Evolutionary conservation across 2,797 vertebrate genomes (phyloP), one percentile per base, ranked within the genome.

Genomic region (Poeciliopsis gracilis): DNA sequence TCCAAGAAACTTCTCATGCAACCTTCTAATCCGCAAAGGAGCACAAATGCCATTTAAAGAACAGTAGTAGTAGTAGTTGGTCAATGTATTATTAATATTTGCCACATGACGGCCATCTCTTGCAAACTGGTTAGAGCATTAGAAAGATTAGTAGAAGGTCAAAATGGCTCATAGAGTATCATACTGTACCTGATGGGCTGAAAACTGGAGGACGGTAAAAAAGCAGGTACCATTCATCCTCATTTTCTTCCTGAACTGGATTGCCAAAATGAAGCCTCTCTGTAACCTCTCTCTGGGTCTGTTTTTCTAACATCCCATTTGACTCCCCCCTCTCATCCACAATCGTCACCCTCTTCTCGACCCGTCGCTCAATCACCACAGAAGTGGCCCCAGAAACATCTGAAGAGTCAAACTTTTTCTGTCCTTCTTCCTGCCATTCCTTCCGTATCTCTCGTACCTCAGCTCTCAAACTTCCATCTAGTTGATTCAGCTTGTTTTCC

Each of bases 221-320:
- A 41, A 94, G 84, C 53, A 84, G 57, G 76, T 89, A 91, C 95
- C 95, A 95, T 33, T 82, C 79, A n/a, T 94, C 94, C 8, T 77
- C 16, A 63, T 90, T 82, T 51, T 78, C 79, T 5, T 12, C 33
- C 77, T 82, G 77, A 74, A 46, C 45, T 46, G 12, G 73, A 77
- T 72, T 57, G 33, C 75, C 59, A 15, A 38, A 23, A 74, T 66
- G 73, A 74, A 7, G 38, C 51, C 25, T 82, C 66, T 82, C 79
- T 45, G 36, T 66, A 12, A 66, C 61, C 13, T 57, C 82, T 16
- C 28, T 72, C 74, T 76, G 57, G 8, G 11, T 81, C 33, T 9
- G 59, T 25, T 75, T 81, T 71, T 86, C 78, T 61, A 77, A 7
- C 2, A 28, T 72, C 8, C 63, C 73, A 63, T 10, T 30, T 72